phyloP scores from a whole-genome alignment of 2,797 vertebrate genomes.

The Acanthopagrus latus region DNA sequence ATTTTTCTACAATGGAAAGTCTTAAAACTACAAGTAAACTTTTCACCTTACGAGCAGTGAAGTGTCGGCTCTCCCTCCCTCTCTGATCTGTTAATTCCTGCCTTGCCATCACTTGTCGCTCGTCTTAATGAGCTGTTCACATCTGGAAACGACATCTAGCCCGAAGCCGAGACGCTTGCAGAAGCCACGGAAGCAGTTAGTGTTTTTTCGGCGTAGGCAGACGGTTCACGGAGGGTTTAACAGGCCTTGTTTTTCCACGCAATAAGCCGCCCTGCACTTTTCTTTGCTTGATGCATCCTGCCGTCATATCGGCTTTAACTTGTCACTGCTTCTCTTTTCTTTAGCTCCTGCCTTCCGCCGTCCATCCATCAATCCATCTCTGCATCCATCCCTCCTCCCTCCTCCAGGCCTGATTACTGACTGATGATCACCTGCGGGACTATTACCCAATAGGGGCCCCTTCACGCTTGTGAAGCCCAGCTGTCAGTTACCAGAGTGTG shows the following conservation, averaged over 20 bases:
- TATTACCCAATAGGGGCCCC: constrained; percentile 18
- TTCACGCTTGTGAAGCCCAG: constrained; percentile 34
- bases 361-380: neutral
- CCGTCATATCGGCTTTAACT: neutral
- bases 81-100: constrained; percentile 28
- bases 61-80: neutral
- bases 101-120: constrained; percentile 42
- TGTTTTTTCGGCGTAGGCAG: neutral
- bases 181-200: constrained; percentile 10
- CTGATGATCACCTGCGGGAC: constrained; percentile 46
- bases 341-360: constrained; percentile 1
- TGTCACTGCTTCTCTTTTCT: neutral
- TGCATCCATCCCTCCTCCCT: neutral
- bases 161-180: constrained; percentile 19
- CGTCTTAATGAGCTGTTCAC: constrained; percentile 33
- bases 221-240: neutral
- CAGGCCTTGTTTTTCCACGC: neutral
- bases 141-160: constrained; percentile 32
- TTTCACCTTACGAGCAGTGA: constrained; percentile 13
- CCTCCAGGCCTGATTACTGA: constrained; percentile 21
- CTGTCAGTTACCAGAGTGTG: constrained; percentile 40
- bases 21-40: neutral
- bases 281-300: neutral
- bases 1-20: neutral
- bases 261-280: neutral